These are phyloP conservation scores for Parascotia fuliginaria DNA, from an alignment of 2,888 invertebrate species.

Conservation along the genomic window DNA sequence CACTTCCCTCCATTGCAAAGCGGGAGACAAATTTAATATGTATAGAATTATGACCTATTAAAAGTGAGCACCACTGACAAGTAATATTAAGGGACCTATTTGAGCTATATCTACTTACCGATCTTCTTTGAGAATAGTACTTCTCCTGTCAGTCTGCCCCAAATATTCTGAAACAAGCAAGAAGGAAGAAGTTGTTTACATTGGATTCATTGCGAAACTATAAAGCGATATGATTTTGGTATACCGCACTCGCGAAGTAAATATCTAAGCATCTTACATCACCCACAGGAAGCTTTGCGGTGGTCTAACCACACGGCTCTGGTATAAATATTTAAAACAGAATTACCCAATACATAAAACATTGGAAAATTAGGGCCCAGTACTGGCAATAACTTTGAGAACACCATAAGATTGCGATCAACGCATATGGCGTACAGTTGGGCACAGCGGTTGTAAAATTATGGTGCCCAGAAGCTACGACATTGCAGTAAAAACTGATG, in stretches of 20 bases:
- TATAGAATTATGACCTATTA: no score
- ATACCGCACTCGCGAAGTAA: background rate
- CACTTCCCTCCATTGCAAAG: no score
- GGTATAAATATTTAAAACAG: constrained; percentile 19
- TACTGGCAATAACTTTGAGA: constrained; percentile 58
- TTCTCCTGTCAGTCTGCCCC: no score
- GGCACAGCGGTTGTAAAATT: constrained; percentile 59
- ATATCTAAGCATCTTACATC: constrained; percentile 6
- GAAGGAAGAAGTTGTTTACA: no score
- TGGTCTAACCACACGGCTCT: constrained; percentile 18
- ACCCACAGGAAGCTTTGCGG: constrained; percentile 17
- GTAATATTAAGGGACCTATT: no score
- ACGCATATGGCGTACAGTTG: constrained; percentile 70
- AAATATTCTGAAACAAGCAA: no score
- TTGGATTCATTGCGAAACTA: no score
- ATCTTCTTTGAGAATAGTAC: no score
- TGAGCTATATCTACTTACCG: no score
- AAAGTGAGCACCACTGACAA: no score
- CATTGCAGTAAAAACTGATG: constrained; percentile 41
- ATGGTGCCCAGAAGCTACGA: constrained; percentile 38
- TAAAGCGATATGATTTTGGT: background rate
- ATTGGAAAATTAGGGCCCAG: constrained; percentile 36
- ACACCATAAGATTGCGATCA: constrained; percentile 65
- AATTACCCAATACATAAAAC: constrained; percentile 19
- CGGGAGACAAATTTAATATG: no score